Base-by-base conservation (phyloP, 2,797 vertebrate species). In the Cyprinella venusta region DNA sequence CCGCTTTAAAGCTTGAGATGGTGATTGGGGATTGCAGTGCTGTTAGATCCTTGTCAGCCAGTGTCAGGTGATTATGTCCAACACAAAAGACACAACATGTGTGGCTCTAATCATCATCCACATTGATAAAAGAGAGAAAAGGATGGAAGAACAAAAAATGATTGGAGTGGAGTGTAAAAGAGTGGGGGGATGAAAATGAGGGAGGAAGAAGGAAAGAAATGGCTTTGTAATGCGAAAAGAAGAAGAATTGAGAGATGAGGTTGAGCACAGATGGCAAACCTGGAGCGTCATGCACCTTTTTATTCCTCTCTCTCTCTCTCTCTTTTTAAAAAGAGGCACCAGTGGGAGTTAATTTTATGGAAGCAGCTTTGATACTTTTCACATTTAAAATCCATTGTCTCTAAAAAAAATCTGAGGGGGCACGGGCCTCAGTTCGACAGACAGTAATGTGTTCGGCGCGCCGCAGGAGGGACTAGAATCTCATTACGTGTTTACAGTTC, bases 401-500 rank as follows among this genome's bases (percentile, higher is more conserved):
- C 33, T 59, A 59, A 24, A 48, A 24, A 48, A 75, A 56, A 75
- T 76, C 33, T 45, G 38, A 63, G 75, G n/a, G 56, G 56, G 56
- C 38, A 61, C 5, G 9, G n/a, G 40, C 5, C 54, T 30, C 38
- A 2, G 21, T 76, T 59, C 2, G n/a, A 36, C 64, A 75, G 68
- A 81, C 70, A 18, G 79, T 77, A 69, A 67, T 84, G 45, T 84
- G 65, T 76, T 70, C 64, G 76, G 71, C 8, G 2, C 33, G 26
- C 74, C 65, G 48, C 71, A 80, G 77, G 84, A 82, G 75, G 78
- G 33, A 80, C 59, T 78, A 38, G 52, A 85, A 88, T 90, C 76
- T 85, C 84, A 89, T 88, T 86, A 86, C 54, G 63, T 61, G 76
- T 76, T 85, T 70, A 72, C 67, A 76, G 82, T 84, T 59, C 86